phyloP scores from a whole-genome alignment of 2,797 vertebrate genomes.

The Malurus leucopterus region DNA sequence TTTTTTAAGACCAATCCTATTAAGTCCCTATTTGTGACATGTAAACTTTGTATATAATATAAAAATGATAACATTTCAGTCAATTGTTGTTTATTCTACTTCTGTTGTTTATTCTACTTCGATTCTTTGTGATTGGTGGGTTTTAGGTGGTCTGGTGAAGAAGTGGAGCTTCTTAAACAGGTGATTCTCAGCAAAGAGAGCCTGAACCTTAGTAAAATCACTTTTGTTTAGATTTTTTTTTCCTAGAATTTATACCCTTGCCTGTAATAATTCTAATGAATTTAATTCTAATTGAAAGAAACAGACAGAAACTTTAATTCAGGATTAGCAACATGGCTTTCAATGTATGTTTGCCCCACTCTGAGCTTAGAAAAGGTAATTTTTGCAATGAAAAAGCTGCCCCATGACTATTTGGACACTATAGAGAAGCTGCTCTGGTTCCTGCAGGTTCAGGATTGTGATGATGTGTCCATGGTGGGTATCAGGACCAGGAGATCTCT shows the following conservation, averaged over 20 bases:
- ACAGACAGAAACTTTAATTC: background rate
- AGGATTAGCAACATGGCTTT: accelerated
- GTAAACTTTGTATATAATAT: background rate
- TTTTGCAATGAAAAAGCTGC: background rate
- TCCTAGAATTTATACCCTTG: background rate
- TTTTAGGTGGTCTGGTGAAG: background rate
- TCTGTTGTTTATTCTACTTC: background rate
- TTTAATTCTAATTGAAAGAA: background rate
- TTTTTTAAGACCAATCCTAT: background rate
- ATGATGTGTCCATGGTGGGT: accelerated
- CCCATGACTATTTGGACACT: accelerated
- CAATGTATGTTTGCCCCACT: no score
- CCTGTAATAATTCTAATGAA: background rate
- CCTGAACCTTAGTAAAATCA: background rate
- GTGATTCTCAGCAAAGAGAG: background rate
- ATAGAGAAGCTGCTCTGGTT: background rate
- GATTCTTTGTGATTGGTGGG: background rate
- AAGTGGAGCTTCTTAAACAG: background rate
- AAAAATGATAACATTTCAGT: background rate
- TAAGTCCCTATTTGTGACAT: background rate
- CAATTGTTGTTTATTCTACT: background rate
- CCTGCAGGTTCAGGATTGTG: background rate
- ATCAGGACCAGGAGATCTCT: background rate
- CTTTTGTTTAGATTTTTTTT: background rate
- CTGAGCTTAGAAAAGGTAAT: background rate